Evolutionary conservation across 2,113 vertebrate genomes (phyloP).

Genomic region (Chaetorhynchus papuensis): DNA sequence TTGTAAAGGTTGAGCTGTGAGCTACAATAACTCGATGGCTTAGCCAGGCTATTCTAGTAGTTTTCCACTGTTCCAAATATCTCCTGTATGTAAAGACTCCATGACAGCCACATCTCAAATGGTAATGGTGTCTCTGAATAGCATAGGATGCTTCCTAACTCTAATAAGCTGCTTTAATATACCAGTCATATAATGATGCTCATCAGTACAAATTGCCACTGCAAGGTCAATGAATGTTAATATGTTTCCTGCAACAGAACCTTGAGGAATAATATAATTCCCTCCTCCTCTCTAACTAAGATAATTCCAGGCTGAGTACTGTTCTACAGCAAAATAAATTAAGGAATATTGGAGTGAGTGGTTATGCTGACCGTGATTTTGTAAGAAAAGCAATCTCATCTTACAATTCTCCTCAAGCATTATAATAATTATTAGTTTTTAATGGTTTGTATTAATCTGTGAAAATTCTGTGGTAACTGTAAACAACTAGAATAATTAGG

Average conservation of each 20-base stretch:
- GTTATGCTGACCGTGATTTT: not conserved
- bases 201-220: slow-evolving; percentile 37
- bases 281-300: not conserved
- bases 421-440: not conserved
- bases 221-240: slow-evolving; percentile 48
- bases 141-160: not conserved
- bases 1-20: slow-evolving; percentile 14
- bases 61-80: slow-evolving; percentile 39
- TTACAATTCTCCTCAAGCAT: not conserved
- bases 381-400: not conserved
- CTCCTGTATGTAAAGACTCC: not conserved
- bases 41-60: slow-evolving; percentile 17
- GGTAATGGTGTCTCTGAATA: slow-evolving; percentile 17
- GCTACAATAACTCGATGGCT: not conserved
- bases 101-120: slow-evolving; percentile 33
- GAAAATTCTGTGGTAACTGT: not conserved
- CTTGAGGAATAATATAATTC: slow-evolving; percentile 12
- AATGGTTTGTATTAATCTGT: not conserved
- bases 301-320: slow-evolving; percentile 16
- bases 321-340: slow-evolving; percentile 36
- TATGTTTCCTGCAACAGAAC: slow-evolving; percentile 41
- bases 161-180: slow-evolving; percentile 53
- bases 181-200: slow-evolving; percentile 36
- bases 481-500: not conserved
- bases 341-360: not conserved